Evolutionary conservation across 2,888 invertebrate species (phyloP).

Genomic region (Timema podura): DNA sequence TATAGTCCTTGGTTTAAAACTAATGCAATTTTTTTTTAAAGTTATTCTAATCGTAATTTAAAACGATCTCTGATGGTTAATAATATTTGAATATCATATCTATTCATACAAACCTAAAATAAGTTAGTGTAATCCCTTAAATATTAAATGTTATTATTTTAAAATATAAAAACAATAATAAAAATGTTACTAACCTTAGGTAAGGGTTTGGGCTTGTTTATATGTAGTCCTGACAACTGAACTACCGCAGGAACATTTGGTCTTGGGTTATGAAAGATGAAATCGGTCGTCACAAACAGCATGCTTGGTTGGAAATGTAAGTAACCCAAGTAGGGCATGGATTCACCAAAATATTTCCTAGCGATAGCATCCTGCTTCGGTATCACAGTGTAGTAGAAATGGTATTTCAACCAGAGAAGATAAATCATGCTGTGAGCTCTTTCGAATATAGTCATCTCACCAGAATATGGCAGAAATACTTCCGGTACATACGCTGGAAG

Average conservation of each 20-base stretch:
- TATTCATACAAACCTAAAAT: too few species aligned
- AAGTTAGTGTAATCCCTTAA: too few species aligned
- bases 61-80: too few species aligned
- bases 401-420: neutral
- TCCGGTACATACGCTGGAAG: constrained; percentile 42
- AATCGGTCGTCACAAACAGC: neutral
- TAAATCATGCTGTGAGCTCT: constrained; percentile 33
- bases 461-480: constrained; percentile 35
- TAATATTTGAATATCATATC: too few species aligned
- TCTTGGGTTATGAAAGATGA: neutral
- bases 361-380: constrained; percentile 13
- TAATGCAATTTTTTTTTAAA: too few species aligned
- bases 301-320: neutral
- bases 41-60: too few species aligned
- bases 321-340: neutral
- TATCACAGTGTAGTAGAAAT: neutral
- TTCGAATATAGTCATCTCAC: constrained; percentile 37
- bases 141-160: too few species aligned
- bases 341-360: constrained; percentile 18
- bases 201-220: constrained; percentile 30
- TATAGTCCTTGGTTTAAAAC: too few species aligned
- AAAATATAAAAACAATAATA: too few species aligned
- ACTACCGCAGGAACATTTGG: neutral
- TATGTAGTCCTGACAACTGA: constrained; percentile 32
- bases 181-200: constrained; percentile 27